Evolutionary conservation across 2,797 vertebrate species (phyloP).

Genomic region (Poecilia picta): DNA sequence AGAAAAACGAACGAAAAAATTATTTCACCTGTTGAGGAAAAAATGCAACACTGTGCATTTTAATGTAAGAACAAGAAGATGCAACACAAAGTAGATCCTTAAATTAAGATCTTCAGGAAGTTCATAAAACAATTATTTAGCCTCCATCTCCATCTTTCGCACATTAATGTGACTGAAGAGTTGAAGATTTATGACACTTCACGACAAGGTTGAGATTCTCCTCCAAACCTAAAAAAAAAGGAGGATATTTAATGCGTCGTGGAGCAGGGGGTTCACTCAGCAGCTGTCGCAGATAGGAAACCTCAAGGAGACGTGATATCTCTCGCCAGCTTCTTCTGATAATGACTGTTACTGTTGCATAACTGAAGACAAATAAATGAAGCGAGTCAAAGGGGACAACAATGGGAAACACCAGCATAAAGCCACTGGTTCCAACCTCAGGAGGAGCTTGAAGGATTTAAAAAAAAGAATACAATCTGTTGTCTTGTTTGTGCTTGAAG

Average conservation of each 20-base stretch:
- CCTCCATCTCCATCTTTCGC: not conserved
- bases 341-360: constrained; percentile 58
- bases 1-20: constrained; percentile 19
- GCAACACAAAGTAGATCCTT: not conserved
- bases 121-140: not conserved
- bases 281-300: constrained; percentile 63
- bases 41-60: not conserved
- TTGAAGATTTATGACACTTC: constrained; percentile 1
- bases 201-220: constrained; percentile 23
- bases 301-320: constrained; percentile 66
- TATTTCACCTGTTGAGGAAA: not conserved
- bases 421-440: constrained; percentile 12
- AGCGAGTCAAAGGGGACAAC: constrained; percentile 12
- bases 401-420: not conserved
- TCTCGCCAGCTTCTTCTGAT: constrained; percentile 72
- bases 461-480: constrained; percentile 12
- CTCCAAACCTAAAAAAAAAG: constrained; percentile 13
- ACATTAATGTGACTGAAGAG: not conserved
- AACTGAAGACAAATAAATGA: constrained; percentile 63
- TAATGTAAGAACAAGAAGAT: not conserved
- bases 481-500: constrained; percentile 18
- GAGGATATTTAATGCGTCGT: constrained; percentile 20
- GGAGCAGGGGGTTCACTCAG: constrained; percentile 62
- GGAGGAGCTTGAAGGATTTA: not conserved
- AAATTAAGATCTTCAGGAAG: not conserved